Evolutionary conservation across 2,888 invertebrate species (phyloP).

Genomic region (Trissonchulus sp.): DNA sequence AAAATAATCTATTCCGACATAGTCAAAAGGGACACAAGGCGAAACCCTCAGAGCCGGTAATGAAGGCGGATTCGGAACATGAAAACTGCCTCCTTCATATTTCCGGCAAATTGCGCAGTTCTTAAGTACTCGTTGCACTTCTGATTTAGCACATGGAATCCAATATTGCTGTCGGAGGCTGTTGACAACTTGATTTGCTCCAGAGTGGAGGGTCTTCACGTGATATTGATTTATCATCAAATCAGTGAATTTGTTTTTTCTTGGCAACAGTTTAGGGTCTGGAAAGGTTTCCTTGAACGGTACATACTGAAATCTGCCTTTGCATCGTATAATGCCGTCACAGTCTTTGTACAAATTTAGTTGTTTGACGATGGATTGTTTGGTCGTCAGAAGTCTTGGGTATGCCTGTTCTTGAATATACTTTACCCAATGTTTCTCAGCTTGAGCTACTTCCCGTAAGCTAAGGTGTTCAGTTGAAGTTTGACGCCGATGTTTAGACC

Average conservation of each 20-base stretch:
- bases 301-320: not conserved
- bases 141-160: not conserved
- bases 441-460: not conserved
- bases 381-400: not conserved
- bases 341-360: not conserved
- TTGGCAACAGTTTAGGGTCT: not conserved
- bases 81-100: not conserved
- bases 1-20: slow-evolving; percentile 50
- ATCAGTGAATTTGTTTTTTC: not conserved
- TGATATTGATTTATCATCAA: not conserved
- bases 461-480: too few species aligned
- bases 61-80: not conserved
- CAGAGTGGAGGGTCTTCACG: not conserved
- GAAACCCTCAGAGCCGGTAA: not conserved
- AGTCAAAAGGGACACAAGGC: not conserved
- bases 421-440: not conserved
- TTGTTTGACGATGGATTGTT: not conserved
- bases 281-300: not conserved
- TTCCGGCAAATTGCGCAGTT: not conserved
- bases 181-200: not conserved
- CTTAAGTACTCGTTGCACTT: not conserved
- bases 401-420: not conserved
- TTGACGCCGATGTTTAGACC: too few species aligned
- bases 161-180: not conserved
- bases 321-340: not conserved